Evolutionary conservation across 2,888 invertebrate species (phyloP).

Genomic region (Drosophila histrio): DNA sequence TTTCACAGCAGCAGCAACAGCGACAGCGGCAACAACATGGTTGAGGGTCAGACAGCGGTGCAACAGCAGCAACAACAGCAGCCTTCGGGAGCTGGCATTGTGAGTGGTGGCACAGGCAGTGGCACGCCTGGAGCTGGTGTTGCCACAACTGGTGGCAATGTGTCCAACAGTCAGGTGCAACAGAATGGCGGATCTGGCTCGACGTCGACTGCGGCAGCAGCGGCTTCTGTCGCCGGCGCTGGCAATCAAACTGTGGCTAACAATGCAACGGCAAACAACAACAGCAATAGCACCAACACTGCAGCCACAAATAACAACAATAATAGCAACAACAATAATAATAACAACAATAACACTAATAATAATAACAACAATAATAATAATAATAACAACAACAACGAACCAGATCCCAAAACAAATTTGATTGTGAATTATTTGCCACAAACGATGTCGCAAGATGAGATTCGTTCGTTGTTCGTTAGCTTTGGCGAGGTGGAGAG

Average conservation of each 20-base stretch:
- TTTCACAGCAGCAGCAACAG: conserved; percentile 2
- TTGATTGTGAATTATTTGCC: conserved; percentile 98
- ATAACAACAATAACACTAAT: conserved; percentile 86
- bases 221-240: conserved; percentile 36
- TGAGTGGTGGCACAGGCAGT: conserved; percentile 34
- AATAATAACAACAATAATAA: conserved; percentile 58
- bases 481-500: conserved; percentile 98
- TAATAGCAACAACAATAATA: conserved; percentile 32
- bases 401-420: conserved; percentile 94
- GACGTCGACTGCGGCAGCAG: conserved; percentile 29
- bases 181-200: conserved; percentile 71
- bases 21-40: conserved; percentile 78
- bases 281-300: conserved; percentile 65
- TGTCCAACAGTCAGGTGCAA: conserved; percentile 87
- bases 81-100: conserved; percentile 56
- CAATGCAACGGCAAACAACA: conserved; percentile 79
- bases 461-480: conserved; percentile 96
- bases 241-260: conserved; percentile 77
- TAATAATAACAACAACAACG: conserved; percentile 76
- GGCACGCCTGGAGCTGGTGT: conserved; percentile 22
- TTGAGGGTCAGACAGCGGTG: conserved; percentile 89
- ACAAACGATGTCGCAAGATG: conserved; percentile 97
- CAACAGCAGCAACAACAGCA: conserved; percentile 84
- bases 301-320: conserved; percentile 84
- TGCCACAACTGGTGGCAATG: conserved; percentile 39